These are phyloP conservation scores for Drosophila prostipennis DNA, from an alignment of 2,888 invertebrate species.

Conservation along the genomic window DNA sequence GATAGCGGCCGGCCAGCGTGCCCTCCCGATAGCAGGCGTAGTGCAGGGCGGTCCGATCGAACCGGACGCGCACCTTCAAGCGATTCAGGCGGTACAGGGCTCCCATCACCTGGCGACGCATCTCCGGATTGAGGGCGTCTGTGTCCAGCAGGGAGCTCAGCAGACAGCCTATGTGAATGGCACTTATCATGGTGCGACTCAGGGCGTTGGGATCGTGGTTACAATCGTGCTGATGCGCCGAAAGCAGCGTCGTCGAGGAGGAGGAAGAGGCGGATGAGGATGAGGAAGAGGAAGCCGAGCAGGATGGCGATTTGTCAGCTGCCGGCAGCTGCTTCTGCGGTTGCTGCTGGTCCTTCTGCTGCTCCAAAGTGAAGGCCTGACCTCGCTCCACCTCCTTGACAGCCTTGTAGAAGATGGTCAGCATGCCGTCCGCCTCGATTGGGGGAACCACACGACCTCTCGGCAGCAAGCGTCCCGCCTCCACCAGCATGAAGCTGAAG, in stretches of 20 bases:
- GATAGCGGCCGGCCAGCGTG: slow-evolving; percentile 88
- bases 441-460: slow-evolving; percentile 91
- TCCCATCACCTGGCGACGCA: slow-evolving; percentile 87
- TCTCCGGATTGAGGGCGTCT: slow-evolving; percentile 85
- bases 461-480: slow-evolving; percentile 89
- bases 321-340: slow-evolving; percentile 49
- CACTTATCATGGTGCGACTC: slow-evolving; percentile 93
- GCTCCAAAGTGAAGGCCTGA: slow-evolving; percentile 72
- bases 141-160: slow-evolving; percentile 88
- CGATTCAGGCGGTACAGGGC: slow-evolving; percentile 92
- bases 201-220: slow-evolving; percentile 90
- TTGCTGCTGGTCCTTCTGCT: slow-evolving; percentile 60
- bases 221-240: slow-evolving; percentile 84
- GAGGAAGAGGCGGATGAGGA: slow-evolving; percentile 37
- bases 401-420: slow-evolving; percentile 92
- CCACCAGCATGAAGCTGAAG: slow-evolving; percentile 96
- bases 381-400: slow-evolving; percentile 89
- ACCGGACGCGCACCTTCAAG: slow-evolving; percentile 87
- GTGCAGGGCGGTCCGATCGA: slow-evolving; percentile 90
- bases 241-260: slow-evolving; percentile 57
- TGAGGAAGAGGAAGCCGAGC: slow-evolving; percentile 50
- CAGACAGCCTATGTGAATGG: slow-evolving; percentile 92
- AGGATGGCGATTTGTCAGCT: slow-evolving; percentile 57
- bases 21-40: slow-evolving; percentile 93
- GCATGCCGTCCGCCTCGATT: slow-evolving; percentile 92